Evolutionary conservation across 2,888 invertebrate species (phyloP).

Genomic region (Hypena proboscidalis): DNA sequence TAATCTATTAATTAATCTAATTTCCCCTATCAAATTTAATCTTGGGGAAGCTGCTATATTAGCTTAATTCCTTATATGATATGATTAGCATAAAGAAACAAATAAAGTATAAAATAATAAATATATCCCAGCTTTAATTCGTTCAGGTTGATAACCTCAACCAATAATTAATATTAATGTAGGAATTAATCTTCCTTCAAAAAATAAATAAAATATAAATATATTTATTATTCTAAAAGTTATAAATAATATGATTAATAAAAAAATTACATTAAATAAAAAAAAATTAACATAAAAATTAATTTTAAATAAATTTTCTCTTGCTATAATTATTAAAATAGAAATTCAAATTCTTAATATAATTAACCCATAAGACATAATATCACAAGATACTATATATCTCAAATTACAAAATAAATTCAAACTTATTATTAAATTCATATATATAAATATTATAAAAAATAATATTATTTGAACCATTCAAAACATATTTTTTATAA

Average conservation of each 20-base stretch:
- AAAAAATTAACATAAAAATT: slow-evolving; percentile 80
- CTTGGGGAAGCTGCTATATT: slow-evolving; percentile 89
- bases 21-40: slow-evolving; percentile 88
- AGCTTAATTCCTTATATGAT: slow-evolving; percentile 81
- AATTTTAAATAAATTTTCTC: slow-evolving; percentile 72
- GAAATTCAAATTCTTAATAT: slow-evolving; percentile 86
- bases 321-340: slow-evolving; percentile 85
- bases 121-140: slow-evolving; percentile 87
- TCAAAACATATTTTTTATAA: slow-evolving; percentile 80
- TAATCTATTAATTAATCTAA: slow-evolving; percentile 87
- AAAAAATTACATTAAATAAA: slow-evolving; percentile 79
- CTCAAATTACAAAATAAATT: slow-evolving; percentile 66
- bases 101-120: slow-evolving; percentile 90
- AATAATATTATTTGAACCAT: slow-evolving; percentile 82
- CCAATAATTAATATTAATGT: slow-evolving; percentile 88
- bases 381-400: slow-evolving; percentile 79
- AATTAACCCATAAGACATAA: slow-evolving; percentile 83
- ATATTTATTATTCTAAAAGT: slow-evolving; percentile 86
- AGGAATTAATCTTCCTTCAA: slow-evolving; percentile 88
- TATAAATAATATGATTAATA: slow-evolving; percentile 83
- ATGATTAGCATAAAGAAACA: slow-evolving; percentile 88
- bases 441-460: slow-evolving; percentile 78
- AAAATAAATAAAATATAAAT: slow-evolving; percentile 89
- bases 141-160: slow-evolving; percentile 89
- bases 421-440: slow-evolving; percentile 64